Evolutionary conservation across 2,113 vertebrate genomes (phyloP), one percentile per base, ranked within the genome.

Genomic region (Ciconia maguari): DNA sequence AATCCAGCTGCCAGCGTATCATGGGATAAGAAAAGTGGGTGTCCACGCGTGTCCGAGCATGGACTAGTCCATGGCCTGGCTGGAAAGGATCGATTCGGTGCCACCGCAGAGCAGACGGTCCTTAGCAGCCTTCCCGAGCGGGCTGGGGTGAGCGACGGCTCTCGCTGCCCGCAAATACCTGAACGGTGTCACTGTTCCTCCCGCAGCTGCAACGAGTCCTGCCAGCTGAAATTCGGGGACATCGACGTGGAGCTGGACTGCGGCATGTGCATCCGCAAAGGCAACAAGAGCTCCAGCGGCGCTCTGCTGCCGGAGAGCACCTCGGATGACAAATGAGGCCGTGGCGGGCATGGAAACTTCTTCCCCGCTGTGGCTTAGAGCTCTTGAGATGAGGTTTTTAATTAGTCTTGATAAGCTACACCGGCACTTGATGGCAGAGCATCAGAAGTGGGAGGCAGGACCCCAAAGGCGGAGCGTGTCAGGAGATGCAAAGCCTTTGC

Each of bases 211-310:
- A 91, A 93, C 0, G 94, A 96, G 36, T 93, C 83, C 84, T 97
- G 96, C 76, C 91, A 89, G 57, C 85, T 96, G 69, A 94, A 77
- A 16, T 88, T 96, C 0, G 71, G 86, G 58, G 91, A 94, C 49
- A 82, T 97, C 0, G 94, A 97, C 0, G 96, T 97, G 52, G 97
- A 97, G 80, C 72, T 97, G 64, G 97, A 97, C 92, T 97, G 96
- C 1, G 74, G 96, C 13, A 18, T 95, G 38, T 97, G 97, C 75
- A 8, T 92, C 24, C 92, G 18, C 64, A 92, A 55, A 29, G 41
- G 72, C 61, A 66, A 36, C 29, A 72, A 60, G 76, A 44, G 58
- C 54, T 85, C 94, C 8, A 7, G 83, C 2, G 7, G 85, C 0
- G 36, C 96, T 30, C 64, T 97, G 77, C 90, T 97, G 42, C 94